Evolutionary conservation across 2,797 vertebrate genomes (phyloP).

Genomic region (Coregonus suidteri): DNA sequence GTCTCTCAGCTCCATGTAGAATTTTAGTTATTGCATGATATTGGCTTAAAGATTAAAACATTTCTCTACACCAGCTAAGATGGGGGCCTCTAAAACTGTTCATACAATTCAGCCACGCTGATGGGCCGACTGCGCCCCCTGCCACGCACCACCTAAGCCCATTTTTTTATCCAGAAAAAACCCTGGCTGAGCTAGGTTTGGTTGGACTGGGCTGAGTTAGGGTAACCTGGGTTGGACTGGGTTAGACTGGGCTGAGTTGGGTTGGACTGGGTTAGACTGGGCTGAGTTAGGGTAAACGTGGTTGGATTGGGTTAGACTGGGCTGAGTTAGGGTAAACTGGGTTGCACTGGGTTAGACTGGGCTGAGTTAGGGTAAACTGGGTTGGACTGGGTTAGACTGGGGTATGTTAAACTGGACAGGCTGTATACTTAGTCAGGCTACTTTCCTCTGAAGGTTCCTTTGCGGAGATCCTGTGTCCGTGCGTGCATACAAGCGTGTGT

Average conservation of each 20-base stretch:
- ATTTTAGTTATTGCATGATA: too few species aligned
- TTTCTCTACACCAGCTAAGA: too few species aligned
- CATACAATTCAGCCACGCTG: too few species aligned
- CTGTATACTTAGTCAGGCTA: not conserved
- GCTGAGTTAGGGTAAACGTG: too few species aligned
- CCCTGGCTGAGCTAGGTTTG: too few species aligned
- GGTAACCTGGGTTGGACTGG: not conserved
- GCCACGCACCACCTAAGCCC: too few species aligned
- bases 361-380: not conserved
- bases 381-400: not conserved
- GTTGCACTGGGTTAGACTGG: not conserved
- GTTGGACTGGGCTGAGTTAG: not conserved
- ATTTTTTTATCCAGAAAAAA: too few species aligned
- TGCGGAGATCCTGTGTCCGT: not conserved
- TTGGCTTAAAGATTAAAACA: too few species aligned
- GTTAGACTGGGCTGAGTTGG: not conserved
- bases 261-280: not conserved
- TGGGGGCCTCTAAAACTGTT: too few species aligned
- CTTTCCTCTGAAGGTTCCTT: not conserved
- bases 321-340: not conserved
- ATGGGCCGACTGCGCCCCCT: too few species aligned
- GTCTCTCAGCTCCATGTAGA: too few species aligned
- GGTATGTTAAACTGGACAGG: not conserved
- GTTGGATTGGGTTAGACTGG: not conserved
- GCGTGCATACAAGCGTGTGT: constrained; percentile 11